These are phyloP conservation scores for Rhabdophis nuchalis DNA, from an alignment of 2,797 vertebrate genomes.

Conservation along the genomic window DNA sequence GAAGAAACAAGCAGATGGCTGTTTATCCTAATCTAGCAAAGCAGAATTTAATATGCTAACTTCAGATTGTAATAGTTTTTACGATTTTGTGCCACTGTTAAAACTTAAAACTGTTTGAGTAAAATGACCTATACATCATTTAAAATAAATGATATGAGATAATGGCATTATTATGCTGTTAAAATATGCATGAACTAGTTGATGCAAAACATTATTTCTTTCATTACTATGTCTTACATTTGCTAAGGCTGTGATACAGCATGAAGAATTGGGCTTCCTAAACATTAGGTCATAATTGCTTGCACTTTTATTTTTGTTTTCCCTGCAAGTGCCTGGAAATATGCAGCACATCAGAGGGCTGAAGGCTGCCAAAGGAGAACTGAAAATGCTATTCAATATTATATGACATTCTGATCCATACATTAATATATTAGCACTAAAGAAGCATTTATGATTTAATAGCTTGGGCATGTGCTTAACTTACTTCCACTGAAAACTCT, in stretches of 20 bases:
- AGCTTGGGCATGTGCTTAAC: background rate
- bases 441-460: background rate
- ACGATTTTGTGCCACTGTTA: conserved; percentile 20
- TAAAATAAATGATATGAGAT: conserved; percentile 38
- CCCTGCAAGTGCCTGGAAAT: background rate
- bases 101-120: conserved; percentile 23
- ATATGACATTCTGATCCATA: background rate
- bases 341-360: background rate
- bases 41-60: background rate
- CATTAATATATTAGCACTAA: background rate
- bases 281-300: background rate
- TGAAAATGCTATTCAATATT: background rate
- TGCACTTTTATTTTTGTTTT: background rate
- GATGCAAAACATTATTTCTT: conserved; percentile 33
- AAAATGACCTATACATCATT: conserved; percentile 33
- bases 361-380: background rate
- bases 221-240: conserved; percentile 24
- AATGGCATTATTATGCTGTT: conserved; percentile 31
- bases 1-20: background rate
- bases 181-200: conserved; percentile 39
- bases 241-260: background rate
- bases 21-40: background rate
- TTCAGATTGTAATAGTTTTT: background rate
- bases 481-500: background rate
- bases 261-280: conserved; percentile 2